Percentiles rank a stretch among this genome's conserved stretches.
These are phyloP conservation scores for Opisthocomus hoazin DNA, from an alignment of 2,113 vertebrate species.

Conservation along the genomic window DNA sequence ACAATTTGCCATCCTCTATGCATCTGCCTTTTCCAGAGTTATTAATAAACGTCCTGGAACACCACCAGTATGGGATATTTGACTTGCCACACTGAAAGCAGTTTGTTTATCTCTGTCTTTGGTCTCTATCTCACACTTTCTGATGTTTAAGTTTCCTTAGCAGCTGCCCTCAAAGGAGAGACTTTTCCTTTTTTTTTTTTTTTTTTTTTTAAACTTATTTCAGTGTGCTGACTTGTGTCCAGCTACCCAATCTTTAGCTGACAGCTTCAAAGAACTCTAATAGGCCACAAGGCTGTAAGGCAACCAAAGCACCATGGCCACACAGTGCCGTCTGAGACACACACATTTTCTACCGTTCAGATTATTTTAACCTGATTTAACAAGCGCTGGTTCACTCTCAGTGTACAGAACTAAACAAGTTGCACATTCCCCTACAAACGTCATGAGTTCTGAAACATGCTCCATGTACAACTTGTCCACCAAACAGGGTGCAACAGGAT, in stretches of 20 bases:
- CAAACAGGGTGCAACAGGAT: background rate
- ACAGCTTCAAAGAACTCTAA: background rate
- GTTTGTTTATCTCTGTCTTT: background rate
- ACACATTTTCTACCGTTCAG: background rate
- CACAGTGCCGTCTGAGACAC: background rate
- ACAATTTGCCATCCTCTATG: background rate
- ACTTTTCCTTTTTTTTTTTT: background rate
- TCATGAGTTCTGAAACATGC: background rate
- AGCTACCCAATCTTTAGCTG: background rate
- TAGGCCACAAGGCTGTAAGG: background rate
- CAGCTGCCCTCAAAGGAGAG: background rate
- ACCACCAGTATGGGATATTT: background rate
- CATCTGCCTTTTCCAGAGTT: background rate
- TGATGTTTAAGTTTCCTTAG: background rate
- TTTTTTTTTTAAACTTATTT: background rate
- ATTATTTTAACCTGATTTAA: background rate
- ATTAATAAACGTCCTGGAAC: background rate
- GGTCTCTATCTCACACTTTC: background rate
- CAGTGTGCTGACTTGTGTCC: background rate
- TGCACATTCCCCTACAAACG: background rate
- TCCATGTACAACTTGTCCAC: background rate
- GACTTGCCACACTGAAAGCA: background rate
- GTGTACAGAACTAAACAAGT: background rate
- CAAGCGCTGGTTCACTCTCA: background rate
- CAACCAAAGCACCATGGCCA: background rate